A percentile compares a stretch with the other conserved stretches of the same genome.
These are phyloP conservation scores for Petrolisthes manimaculis DNA, from an alignment of 2,888 invertebrate species.

Conservation along the genomic window DNA sequence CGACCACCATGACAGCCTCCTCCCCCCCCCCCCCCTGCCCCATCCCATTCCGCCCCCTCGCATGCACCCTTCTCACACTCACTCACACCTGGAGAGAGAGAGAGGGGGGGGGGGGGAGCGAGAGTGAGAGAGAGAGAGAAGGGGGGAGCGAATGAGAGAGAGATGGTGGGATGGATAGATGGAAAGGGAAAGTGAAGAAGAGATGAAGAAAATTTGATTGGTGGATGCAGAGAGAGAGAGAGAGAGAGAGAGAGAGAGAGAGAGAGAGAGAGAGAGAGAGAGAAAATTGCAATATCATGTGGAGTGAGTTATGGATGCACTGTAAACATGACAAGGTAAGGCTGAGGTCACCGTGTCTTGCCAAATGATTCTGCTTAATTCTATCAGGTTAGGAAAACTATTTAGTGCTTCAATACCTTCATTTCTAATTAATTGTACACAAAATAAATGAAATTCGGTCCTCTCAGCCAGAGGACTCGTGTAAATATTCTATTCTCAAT, in stretches of 20 bases:
- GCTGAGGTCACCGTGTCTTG: too few relatives aligned
- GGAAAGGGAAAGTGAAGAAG: neutral
- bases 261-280: neutral
- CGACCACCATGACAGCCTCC: neutral
- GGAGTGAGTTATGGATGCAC: too few relatives aligned
- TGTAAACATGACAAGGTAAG: too few relatives aligned
- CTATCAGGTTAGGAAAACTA: too few relatives aligned
- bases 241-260: neutral
- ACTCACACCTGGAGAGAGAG: neutral
- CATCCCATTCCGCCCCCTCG: neutral
- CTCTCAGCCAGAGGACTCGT: too few relatives aligned
- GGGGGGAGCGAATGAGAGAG: neutral
- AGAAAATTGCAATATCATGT: neutral
- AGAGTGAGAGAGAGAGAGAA: neutral
- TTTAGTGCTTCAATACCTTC: too few relatives aligned
- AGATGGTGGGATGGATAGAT: neutral
- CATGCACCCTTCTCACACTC: neutral
- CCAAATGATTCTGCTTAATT: too few relatives aligned
- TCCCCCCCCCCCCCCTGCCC: neutral
- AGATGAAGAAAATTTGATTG: neutral
- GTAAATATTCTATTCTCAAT: too few relatives aligned
- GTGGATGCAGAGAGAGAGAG: neutral
- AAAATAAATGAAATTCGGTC: too few relatives aligned
- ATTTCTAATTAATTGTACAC: too few relatives aligned
- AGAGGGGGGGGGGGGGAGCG: neutral